Evolutionary conservation across 2,113 vertebrate genomes (phyloP).

Genomic region (Anolis sagrei): DNA sequence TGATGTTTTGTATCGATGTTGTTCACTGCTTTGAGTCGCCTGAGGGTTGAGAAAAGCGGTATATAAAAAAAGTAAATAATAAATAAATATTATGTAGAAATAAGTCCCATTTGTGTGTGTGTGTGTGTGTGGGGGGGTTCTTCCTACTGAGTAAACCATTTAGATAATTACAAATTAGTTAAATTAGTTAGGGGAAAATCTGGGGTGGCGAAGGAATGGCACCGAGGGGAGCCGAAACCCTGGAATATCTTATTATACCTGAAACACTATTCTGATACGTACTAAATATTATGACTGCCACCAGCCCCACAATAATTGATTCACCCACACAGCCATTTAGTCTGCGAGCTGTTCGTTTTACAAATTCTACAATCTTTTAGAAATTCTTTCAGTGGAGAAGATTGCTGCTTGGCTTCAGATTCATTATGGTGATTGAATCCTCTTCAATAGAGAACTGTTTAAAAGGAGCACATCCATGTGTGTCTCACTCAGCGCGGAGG

Average conservation of each 20-base stretch:
- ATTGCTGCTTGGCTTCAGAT: conserved; percentile 93
- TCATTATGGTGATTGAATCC: conserved; percentile 96
- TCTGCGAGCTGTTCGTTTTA: conserved; percentile 91
- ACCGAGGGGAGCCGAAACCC: conserved; percentile 55
- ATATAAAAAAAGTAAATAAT: too few relatives aligned
- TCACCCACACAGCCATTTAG: conserved; percentile 91
- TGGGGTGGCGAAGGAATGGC: neutral
- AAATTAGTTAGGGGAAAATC: conserved; percentile 57
- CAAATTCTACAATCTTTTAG: conserved; percentile 94
- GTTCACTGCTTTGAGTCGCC: too few relatives aligned
- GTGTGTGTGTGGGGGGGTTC: neutral
- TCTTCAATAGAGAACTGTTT: conserved; percentile 95
- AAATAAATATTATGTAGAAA: too few relatives aligned
- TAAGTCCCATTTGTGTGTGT: neutral
- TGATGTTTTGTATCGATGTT: too few relatives aligned
- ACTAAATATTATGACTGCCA: conserved; percentile 92
- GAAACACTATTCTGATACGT: conserved; percentile 86
- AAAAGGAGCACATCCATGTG: conserved; percentile 84
- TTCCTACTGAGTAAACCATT: neutral
- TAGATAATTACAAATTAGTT: conserved; percentile 25
- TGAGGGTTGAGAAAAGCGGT: too few relatives aligned
- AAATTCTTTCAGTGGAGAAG: conserved; percentile 92
- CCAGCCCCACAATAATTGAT: conserved; percentile 88
- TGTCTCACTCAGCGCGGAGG: conserved; percentile 85
- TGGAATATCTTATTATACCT: conserved; percentile 84